A percentile compares a stretch with the other conserved stretches of the same genome.
Evolutionary conservation across 2,888 invertebrate species (phyloP).

Genomic region (Monochamus alternatus): DNA sequence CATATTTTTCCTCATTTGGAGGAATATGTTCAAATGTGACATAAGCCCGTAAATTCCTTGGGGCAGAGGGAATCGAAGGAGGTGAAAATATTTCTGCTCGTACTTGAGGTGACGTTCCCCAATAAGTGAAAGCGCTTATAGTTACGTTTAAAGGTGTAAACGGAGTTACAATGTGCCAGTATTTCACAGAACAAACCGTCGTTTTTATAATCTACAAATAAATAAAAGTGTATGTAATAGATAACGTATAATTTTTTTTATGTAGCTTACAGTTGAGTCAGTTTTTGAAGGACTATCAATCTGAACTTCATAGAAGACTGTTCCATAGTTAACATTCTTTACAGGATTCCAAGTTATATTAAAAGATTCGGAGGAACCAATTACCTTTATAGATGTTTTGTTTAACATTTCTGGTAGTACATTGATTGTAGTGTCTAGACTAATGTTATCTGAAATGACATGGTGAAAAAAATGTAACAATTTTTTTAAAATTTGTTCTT

Average conservation of each 20-base stretch:
- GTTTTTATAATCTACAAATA: constrained; percentile 71
- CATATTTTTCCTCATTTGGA: constrained; percentile 47
- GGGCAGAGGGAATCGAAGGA: constrained; percentile 85
- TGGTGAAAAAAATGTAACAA: not conserved
- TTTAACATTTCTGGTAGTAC: constrained; percentile 85
- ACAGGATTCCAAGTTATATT: constrained; percentile 88
- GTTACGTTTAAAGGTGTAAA: constrained; percentile 82
- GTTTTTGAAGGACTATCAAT: constrained; percentile 76
- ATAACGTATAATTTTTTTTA: not conserved
- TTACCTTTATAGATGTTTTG: constrained; percentile 78
- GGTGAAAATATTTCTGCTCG: constrained; percentile 82
- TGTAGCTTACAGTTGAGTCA: constrained; percentile 71
- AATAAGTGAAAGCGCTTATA: constrained; percentile 87
- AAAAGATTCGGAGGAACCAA: constrained; percentile 86
- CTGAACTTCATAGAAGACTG: constrained; percentile 87
- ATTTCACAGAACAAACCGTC: constrained; percentile 73
- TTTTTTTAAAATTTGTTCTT: constrained; percentile 1
- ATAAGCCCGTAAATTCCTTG: constrained; percentile 81
- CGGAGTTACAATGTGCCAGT: constrained; percentile 75
- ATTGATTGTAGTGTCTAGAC: constrained; percentile 69
- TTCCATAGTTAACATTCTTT: constrained; percentile 83
- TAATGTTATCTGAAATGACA: constrained; percentile 33
- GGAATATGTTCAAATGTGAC: constrained; percentile 59
- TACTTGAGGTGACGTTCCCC: constrained; percentile 83
- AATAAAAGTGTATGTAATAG: not conserved